Evolutionary conservation across 1,140 invertebrate genomes (phyloP).

Genomic region (Drosophila novamexicana): DNA sequence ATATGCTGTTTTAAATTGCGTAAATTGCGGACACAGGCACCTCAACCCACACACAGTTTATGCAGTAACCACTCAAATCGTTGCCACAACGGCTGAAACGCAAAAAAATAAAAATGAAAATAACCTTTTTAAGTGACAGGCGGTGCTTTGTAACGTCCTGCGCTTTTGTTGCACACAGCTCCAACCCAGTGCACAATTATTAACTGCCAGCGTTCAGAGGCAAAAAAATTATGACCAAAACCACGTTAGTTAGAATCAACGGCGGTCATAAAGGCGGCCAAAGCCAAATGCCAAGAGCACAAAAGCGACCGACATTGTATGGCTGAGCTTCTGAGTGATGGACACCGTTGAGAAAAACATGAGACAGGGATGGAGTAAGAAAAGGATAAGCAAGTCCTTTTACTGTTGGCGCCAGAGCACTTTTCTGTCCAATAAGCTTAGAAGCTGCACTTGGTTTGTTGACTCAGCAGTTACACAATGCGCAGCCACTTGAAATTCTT

Average conservation of each 20-base stretch:
- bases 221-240: slow-evolving; percentile 44
- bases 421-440: slow-evolving; percentile 12
- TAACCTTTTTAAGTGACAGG: slow-evolving; percentile 59
- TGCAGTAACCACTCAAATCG: slow-evolving; percentile 22
- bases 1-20: slow-evolving; percentile 24
- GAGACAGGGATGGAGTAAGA: neutral
- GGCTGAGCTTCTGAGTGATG: slow-evolving; percentile 33
- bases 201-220: slow-evolving; percentile 50
- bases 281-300: slow-evolving; percentile 46
- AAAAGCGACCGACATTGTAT: slow-evolving; percentile 39
- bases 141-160: slow-evolving; percentile 31
- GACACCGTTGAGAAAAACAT: slow-evolving; percentile 13
- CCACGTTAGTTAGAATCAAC: slow-evolving; percentile 36
- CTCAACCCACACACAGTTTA: slow-evolving; percentile 10
- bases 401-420: neutral
- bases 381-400: slow-evolving; percentile 8
- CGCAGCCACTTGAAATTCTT: neutral
- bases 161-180: slow-evolving; percentile 41
- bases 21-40: slow-evolving; percentile 2
- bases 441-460: slow-evolving; percentile 3
- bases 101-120: slow-evolving; percentile 5
- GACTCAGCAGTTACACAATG: slow-evolving; percentile 2
- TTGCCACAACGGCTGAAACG: slow-evolving; percentile 6
- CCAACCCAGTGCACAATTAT: slow-evolving; percentile 55
- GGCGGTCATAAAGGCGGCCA: slow-evolving; percentile 28